Conservation (phyloP, 2,797 vertebrate genomes). For the Sebastiscus albofasciatus region DNA sequence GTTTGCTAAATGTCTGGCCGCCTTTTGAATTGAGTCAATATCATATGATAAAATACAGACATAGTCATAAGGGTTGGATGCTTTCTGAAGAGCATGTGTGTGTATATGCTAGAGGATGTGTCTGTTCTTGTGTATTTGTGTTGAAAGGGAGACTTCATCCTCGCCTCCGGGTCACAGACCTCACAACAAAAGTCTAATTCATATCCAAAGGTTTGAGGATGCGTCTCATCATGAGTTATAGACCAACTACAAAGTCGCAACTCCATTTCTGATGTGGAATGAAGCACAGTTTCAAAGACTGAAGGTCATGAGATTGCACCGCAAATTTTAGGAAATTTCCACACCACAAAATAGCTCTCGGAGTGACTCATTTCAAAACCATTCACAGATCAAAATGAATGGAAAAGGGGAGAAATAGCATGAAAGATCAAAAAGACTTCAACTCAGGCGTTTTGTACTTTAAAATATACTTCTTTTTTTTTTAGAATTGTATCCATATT, state of each 20-base stretch:
- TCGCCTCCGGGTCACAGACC: background rate
- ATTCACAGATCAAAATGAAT: background rate
- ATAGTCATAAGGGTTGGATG: background rate
- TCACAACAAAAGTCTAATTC: slow-evolving; percentile 51
- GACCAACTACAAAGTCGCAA: background rate
- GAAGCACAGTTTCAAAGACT: background rate
- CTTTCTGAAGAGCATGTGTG: background rate
- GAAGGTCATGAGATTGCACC: slow-evolving; percentile 18
- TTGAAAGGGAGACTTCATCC: background rate
- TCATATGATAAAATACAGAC: background rate
- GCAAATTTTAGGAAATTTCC: background rate
- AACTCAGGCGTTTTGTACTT: background rate
- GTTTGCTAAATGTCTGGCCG: background rate
- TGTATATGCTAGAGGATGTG: background rate
- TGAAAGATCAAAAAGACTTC: background rate
- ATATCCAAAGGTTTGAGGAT: slow-evolving; percentile 19
- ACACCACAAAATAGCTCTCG: background rate
- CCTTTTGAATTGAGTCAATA: background rate
- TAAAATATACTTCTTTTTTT: background rate
- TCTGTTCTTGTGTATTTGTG: background rate
- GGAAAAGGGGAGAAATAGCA: too few species aligned
- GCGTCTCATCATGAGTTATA: slow-evolving; percentile 7
- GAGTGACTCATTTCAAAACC: background rate
- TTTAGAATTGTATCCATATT: background rate
- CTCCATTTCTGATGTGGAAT: background rate